Evolutionary conservation across 2,113 vertebrate species (phyloP).

Genomic region (Sylvicapra grimmia): DNA sequence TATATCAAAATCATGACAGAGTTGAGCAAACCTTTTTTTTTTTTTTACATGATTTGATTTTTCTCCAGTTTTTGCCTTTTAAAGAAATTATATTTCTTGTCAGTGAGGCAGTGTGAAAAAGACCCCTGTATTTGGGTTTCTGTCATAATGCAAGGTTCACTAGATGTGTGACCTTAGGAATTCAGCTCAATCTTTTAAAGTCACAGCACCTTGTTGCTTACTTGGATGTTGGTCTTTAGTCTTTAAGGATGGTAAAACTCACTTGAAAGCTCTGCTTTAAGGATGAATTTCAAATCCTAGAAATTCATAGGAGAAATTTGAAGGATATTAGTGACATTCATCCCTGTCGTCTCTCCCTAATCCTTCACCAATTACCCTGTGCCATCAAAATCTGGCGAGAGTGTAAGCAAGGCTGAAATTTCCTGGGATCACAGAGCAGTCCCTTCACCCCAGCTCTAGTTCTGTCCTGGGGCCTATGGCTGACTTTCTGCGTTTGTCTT

Average conservation of each 20-base stretch:
- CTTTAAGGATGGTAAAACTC: background rate
- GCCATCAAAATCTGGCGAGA: background rate
- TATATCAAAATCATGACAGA: background rate
- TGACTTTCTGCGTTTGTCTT: background rate
- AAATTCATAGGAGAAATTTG: background rate
- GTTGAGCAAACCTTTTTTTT: background rate
- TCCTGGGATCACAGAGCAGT: background rate
- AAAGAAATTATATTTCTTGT: background rate
- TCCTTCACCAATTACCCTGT: background rate
- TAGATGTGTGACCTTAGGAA: background rate
- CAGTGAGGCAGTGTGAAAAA: background rate
- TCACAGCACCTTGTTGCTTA: background rate
- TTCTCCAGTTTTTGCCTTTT: background rate
- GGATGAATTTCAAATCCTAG: background rate
- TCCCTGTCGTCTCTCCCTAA: background rate
- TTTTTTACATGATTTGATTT: background rate
- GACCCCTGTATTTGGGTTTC: background rate
- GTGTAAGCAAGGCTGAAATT: background rate
- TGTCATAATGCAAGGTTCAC: background rate
- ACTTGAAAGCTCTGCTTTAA: background rate
- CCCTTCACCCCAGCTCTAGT: background rate
- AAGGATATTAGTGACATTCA: background rate
- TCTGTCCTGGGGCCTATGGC: background rate
- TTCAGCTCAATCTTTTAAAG: background rate
- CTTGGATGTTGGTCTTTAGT: background rate